A percentile compares a stretch with the other conserved stretches of the same genome.
Evolutionary conservation across 2,888 invertebrate species (phyloP).

Genomic region (Baronia brevicornis): DNA sequence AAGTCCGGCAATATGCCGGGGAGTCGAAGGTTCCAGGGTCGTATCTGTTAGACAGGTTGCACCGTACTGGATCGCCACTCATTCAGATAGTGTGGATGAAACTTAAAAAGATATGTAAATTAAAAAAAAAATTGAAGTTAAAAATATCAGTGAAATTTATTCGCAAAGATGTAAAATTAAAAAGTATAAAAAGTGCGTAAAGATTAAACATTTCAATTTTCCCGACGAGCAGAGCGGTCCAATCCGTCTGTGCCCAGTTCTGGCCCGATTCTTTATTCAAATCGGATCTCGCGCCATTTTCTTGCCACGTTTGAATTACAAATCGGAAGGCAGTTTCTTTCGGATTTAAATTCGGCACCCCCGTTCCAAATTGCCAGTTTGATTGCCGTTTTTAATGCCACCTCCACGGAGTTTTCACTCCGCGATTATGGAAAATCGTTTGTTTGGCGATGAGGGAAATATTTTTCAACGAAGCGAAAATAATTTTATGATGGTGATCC

Average conservation of each 20-base stretch:
- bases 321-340: conserved; percentile 66
- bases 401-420: conserved; percentile 48
- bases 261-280: conserved; percentile 49
- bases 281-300: conserved; percentile 57
- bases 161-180: no score
- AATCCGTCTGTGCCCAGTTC: conserved; percentile 23
- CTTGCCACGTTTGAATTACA: conserved; percentile 69
- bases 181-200: no score
- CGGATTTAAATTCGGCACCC: conserved; percentile 55
- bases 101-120: no score
- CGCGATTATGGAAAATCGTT: conserved; percentile 40
- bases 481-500: no score
- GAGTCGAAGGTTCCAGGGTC: no score
- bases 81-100: no score
- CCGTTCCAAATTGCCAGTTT: conserved; percentile 62
- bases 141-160: no score
- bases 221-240: conserved; percentile 17
- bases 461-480: conserved; percentile 14
- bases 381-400: conserved; percentile 66
- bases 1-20: no score
- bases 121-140: no score
- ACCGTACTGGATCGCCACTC: no score
- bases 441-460: conserved; percentile 27
- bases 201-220: conserved; percentile 28
- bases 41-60: no score